These are phyloP conservation scores for Dynastes tityus DNA, from an alignment of 2,888 invertebrate species.

Conservation along the genomic window DNA sequence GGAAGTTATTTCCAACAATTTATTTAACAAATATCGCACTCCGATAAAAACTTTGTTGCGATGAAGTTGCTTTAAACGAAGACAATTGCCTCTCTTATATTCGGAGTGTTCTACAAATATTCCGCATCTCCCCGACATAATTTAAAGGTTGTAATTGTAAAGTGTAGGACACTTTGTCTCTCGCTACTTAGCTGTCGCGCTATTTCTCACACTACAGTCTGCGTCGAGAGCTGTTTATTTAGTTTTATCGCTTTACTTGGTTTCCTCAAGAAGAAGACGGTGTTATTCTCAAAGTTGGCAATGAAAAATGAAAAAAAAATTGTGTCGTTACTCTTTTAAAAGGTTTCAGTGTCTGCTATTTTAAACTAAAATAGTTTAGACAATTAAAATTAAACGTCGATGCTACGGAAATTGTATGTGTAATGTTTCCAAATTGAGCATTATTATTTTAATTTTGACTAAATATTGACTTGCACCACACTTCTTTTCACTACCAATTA, in stretches of 20 bases:
- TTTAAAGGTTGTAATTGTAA: slow-evolving; percentile 39
- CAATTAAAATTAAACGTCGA: too few species aligned
- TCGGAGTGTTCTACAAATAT: slow-evolving; percentile 20
- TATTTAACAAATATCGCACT: slow-evolving; percentile 45
- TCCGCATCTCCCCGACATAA: slow-evolving; percentile 31
- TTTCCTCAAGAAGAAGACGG: background rate
- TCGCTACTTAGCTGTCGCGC: too few species aligned
- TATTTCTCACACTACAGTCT: too few species aligned
- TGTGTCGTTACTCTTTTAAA: background rate
- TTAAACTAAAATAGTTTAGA: too few species aligned
- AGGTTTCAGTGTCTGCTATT: too few species aligned
- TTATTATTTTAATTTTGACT: too few species aligned
- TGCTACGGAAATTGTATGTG: too few species aligned
- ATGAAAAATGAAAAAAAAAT: slow-evolving; percentile 19
- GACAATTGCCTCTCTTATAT: slow-evolving; percentile 45
- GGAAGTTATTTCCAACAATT: slow-evolving; percentile 49
- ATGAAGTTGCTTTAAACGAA: slow-evolving; percentile 15
- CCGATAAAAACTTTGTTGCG: slow-evolving; percentile 45
- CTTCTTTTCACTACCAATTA: too few species aligned
- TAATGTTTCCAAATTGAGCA: too few species aligned
- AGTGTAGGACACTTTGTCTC: background rate
- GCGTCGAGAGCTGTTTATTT: slow-evolving; percentile 35
- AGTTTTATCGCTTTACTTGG: slow-evolving; percentile 29
- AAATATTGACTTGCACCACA: too few species aligned
- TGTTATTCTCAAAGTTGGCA: background rate